Base-by-base conservation (phyloP, 2,113 vertebrate species). In the Rhea pennata region DNA sequence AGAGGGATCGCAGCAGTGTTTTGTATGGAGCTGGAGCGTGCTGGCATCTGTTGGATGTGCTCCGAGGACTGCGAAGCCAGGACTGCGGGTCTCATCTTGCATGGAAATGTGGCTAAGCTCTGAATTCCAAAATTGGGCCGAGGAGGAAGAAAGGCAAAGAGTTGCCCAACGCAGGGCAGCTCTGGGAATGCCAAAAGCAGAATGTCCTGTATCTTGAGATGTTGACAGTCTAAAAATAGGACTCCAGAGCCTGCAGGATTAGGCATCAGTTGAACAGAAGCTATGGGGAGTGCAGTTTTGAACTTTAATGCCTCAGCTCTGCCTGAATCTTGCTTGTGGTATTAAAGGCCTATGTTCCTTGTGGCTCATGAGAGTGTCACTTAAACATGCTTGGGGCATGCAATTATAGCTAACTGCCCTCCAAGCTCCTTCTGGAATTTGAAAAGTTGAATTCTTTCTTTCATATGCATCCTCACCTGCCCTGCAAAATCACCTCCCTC, bases 141-240 rank as follows among this genome's bases (percentile, higher is more conserved):
- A 12, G 24, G 16, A 42, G 22, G 10, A 78, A 31, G 17, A 65
- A 53, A 40, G 74, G 58, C 74, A 44, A 0, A 1, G 91, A 73
- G 53, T 58, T 87, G 84, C 87, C 87, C 50, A n/a, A 1, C 1
- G 0, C 23, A 33, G 74, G 53, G 40, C 58, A 81, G 33, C 69
- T 82, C 53, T 76, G 74, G 33, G 36, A 50, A 69, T 66, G 87
- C 9, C 9, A 87, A 79, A 90, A 74, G 87, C 78, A 83, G 94
- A 95, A 87, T 90, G 76, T 91, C 71, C 84, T 73, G 36, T 89
- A 42, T 96, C 64, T 90, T 90, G 62, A 82, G 90, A 77, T 91
- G 74, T 67, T 79, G 62, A 40, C 62, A 79, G 17, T 15, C 78
- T 93, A 83, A 95, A 95, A 90, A 95, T 88, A 96, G 90, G 75